Evolutionary conservation across 1,140 invertebrate species (phyloP).

Genomic region (Cotesia typhae): DNA sequence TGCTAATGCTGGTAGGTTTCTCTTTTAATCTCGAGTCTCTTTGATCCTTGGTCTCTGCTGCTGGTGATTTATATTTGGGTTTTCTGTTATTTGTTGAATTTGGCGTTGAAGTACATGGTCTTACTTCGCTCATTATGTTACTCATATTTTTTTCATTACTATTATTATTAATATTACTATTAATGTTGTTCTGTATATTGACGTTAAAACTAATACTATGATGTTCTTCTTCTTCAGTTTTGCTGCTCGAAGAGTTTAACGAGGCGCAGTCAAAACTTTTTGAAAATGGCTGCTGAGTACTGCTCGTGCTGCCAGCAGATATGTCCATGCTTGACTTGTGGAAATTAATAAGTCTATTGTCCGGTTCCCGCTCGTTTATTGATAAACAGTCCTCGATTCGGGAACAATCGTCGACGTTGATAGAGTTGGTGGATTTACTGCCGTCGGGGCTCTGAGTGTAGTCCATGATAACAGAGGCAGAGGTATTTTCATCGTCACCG

Average conservation of each 20-base stretch:
- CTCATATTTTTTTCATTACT: constrained; percentile 4
- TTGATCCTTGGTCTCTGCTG: constrained; percentile 34
- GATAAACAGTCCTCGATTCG: background rate
- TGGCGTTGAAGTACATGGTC: constrained; percentile 2
- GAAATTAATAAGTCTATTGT: background rate
- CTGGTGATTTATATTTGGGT: background rate
- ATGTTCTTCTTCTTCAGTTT: constrained; percentile 55
- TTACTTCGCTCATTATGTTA: constrained; percentile 14
- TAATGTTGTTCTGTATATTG: background rate
- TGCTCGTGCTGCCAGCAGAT: background rate
- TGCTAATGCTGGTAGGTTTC: constrained; percentile 66
- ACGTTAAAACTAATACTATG: background rate
- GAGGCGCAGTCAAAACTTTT: constrained; percentile 56
- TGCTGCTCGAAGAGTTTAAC: constrained; percentile 56
- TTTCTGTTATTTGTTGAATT: constrained; percentile 1
- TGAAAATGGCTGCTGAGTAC: constrained; percentile 37
- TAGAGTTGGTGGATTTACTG: background rate
- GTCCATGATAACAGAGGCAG: constrained; percentile 5
- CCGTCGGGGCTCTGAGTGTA: background rate
- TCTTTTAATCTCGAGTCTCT: constrained; percentile 50
- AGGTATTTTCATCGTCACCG: constrained; percentile 25
- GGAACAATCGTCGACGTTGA: background rate
- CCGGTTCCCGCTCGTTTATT: background rate
- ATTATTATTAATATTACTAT: constrained; percentile 17
- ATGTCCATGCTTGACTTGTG: background rate